phyloP scores from a whole-genome alignment of 2,888 invertebrate species.

The Pyrocoelia pectoralis region DNA sequence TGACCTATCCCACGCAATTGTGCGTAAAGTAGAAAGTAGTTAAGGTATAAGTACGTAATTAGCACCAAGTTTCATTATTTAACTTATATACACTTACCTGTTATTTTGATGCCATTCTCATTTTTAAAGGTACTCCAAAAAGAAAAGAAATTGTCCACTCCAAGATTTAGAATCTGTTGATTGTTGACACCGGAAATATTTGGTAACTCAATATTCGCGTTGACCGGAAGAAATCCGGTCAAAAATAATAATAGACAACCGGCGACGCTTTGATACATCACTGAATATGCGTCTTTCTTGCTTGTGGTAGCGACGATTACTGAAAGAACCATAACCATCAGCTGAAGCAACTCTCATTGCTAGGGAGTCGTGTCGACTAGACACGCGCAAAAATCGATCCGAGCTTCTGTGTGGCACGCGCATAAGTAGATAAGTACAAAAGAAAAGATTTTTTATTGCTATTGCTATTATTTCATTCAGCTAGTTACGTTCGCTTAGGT shows the following conservation, averaged over 20 bases:
- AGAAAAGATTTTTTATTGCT: constrained; percentile 34
- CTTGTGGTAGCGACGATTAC: constrained; percentile 36
- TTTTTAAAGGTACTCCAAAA: constrained; percentile 64
- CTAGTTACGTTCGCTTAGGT: constrained; percentile 25
- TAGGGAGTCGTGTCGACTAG: constrained; percentile 41
- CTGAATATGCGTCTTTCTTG: constrained; percentile 37
- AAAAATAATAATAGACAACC: constrained; percentile 32
- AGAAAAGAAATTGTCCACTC: constrained; percentile 63
- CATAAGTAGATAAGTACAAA: constrained; percentile 37
- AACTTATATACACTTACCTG: constrained; percentile 51
- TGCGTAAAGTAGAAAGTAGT: constrained; percentile 30
- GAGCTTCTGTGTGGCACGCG: constrained; percentile 39
- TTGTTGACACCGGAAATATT: constrained; percentile 63
- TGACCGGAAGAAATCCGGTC: constrained; percentile 35
- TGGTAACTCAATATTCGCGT: constrained; percentile 53
- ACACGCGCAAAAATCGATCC: constrained; percentile 46
- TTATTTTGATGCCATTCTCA: constrained; percentile 58
- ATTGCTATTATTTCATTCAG: constrained; percentile 37
- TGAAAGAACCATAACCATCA: constrained; percentile 36
- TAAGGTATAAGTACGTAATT: constrained; percentile 19
- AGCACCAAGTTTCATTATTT: constrained; percentile 5
- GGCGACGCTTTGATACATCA: constrained; percentile 32
- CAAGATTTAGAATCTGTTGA: constrained; percentile 60
- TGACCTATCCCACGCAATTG: constrained; percentile 34
- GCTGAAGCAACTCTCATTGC: constrained; percentile 36